Evolutionary conservation across 1,140 invertebrate genomes (phyloP).

Genomic region (Papilio machaon): DNA sequence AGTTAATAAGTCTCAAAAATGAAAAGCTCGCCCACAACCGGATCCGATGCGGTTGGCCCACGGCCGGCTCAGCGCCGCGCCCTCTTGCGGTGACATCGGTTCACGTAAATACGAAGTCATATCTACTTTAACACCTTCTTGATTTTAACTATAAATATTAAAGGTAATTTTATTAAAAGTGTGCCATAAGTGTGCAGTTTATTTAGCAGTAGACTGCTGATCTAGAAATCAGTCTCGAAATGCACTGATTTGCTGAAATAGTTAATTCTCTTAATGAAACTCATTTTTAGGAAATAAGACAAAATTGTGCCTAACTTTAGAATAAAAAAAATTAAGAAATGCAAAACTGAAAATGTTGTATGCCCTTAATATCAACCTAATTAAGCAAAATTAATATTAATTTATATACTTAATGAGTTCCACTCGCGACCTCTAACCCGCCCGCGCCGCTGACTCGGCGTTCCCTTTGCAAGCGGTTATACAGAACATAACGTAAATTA

Average conservation of each 20-base stretch:
- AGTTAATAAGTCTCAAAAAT: conserved; percentile 39
- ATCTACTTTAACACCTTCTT: not conserved
- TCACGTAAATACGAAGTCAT: not conserved
- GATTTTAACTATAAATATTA: not conserved
- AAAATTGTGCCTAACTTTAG: not conserved
- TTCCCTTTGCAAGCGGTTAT: conserved; percentile 24
- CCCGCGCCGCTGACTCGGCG: not conserved
- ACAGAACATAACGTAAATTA: conserved; percentile 38
- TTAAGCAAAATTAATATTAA: conserved; percentile 21
- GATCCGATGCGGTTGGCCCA: conserved; percentile 24
- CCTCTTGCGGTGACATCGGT: conserved; percentile 14
- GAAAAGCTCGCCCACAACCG: conserved; percentile 36
- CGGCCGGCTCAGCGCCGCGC: not conserved
- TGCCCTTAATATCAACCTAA: not conserved
- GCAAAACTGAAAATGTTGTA: not conserved
- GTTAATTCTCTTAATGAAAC: no score
- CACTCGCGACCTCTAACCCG: not conserved
- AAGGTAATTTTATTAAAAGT: no score
- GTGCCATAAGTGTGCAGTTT: no score
- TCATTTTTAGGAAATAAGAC: not conserved
- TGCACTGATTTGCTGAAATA: not conserved
- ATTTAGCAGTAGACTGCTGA: no score
- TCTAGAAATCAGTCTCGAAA: not conserved
- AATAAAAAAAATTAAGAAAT: not conserved
- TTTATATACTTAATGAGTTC: conserved; percentile 14